These are phyloP conservation scores for Etheostoma cragini DNA, from an alignment of 2,113 vertebrate genomes.

Conservation along the genomic window DNA sequence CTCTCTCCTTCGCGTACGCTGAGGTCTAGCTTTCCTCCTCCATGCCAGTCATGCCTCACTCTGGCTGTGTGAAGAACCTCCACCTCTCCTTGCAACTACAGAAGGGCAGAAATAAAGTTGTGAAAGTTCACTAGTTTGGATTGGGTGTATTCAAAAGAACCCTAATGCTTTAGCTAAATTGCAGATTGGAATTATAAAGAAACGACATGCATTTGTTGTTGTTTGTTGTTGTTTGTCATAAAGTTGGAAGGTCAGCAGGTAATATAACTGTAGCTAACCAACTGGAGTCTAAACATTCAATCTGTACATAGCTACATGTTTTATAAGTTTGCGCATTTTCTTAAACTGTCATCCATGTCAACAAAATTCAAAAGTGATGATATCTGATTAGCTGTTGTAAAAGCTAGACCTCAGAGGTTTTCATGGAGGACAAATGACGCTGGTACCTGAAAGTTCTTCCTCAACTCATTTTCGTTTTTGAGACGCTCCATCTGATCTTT, in stretches of 20 bases:
- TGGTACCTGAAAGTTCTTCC: conserved; percentile 82
- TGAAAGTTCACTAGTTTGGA: background rate
- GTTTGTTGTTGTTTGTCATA: too few species aligned
- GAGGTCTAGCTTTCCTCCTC: conserved; percentile 81
- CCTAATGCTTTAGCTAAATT: background rate
- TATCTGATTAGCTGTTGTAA: background rate
- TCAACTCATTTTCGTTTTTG: conserved; percentile 75
- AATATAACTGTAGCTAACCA: too few species aligned
- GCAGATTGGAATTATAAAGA: background rate
- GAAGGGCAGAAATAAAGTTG: background rate
- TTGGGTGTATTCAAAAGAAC: background rate
- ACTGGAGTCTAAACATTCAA: too few species aligned
- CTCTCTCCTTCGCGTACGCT: conserved; percentile 76
- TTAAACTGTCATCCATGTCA: background rate
- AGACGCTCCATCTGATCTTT: conserved; percentile 67
- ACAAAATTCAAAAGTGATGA: background rate
- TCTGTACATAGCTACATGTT: too few species aligned
- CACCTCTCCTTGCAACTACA: conserved; percentile 69
- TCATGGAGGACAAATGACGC: background rate
- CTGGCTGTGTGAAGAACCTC: conserved; percentile 80
- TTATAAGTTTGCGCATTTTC: background rate
- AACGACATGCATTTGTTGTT: too few species aligned
- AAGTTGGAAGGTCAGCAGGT: too few species aligned
- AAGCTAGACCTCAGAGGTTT: background rate
- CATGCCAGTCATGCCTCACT: conserved; percentile 79